Percentiles rank a stretch among this genome's conserved stretches.
Conservation (phyloP, 2,113 vertebrate genomes). For the Melanerpes formicivorus region DNA sequence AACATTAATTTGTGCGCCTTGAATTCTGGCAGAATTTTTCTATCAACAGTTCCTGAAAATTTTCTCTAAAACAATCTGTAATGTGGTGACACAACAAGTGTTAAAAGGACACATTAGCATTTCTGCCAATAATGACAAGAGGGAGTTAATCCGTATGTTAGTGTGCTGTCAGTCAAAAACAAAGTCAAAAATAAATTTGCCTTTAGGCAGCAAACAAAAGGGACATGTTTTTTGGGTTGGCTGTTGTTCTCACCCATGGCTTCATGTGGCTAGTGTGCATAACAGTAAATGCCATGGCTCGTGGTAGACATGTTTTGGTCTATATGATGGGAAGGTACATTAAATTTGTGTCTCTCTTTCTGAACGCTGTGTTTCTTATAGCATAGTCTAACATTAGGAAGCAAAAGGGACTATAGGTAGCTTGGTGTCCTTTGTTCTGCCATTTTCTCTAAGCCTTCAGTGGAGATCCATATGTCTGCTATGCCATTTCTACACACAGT, state of each 20-base stretch:
- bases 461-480: neutral
- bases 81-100: neutral
- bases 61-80: neutral
- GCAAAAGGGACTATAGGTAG: neutral
- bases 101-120: constrained; percentile 1
- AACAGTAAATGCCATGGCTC: neutral
- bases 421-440: neutral
- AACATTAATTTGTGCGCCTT: neutral
- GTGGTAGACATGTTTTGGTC: neutral
- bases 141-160: constrained; percentile 52
- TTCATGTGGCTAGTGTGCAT: neutral
- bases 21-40: constrained; percentile 21
- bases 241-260: neutral
- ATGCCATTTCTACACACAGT: neutral
- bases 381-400: neutral
- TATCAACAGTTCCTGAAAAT: neutral
- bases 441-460: neutral
- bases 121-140: constrained; percentile 27
- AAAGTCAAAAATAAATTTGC: neutral
- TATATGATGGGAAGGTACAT: neutral
- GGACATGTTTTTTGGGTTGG: neutral
- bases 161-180: neutral
- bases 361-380: neutral
- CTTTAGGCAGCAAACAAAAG: neutral
- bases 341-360: neutral